These are phyloP conservation scores for Anagrus nilaparvatae DNA, from an alignment of 1,140 invertebrate species.

Conservation along the genomic window DNA sequence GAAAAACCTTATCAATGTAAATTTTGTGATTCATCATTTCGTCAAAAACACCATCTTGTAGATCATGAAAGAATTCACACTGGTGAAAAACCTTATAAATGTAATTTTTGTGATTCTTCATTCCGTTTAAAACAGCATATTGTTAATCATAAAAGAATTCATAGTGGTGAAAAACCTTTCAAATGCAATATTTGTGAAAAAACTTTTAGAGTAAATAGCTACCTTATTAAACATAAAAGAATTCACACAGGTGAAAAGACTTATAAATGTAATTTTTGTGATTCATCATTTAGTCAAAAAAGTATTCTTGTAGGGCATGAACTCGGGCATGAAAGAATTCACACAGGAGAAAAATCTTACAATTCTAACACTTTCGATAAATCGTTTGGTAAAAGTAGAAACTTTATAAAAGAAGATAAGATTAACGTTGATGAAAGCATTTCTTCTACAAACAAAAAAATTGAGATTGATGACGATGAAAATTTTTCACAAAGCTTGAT, in stretches of 20 bases:
- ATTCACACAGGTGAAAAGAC: slow-evolving; percentile 64
- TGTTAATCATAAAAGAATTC: slow-evolving; percentile 74
- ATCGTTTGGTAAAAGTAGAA: too few species aligned
- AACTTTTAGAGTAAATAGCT: slow-evolving; percentile 47
- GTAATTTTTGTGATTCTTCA: slow-evolving; percentile 29
- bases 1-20: slow-evolving; percentile 70
- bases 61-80: slow-evolving; percentile 28
- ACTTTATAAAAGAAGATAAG: too few species aligned
- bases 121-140: slow-evolving; percentile 43
- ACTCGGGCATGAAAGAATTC: slow-evolving; percentile 13
- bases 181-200: slow-evolving; percentile 45
- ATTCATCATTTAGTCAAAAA: slow-evolving; percentile 50
- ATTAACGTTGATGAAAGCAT: too few species aligned
- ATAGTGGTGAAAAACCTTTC: slow-evolving; percentile 43
- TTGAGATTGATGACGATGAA: too few species aligned
- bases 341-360: slow-evolving; percentile 13
- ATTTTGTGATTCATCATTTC: slow-evolving; percentile 48
- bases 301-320: slow-evolving; percentile 12
- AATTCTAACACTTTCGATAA: slow-evolving; percentile 9
- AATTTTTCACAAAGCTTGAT: too few species aligned
- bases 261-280: slow-evolving; percentile 61
- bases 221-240: slow-evolving; percentile 41
- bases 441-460: too few species aligned
- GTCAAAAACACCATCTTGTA: slow-evolving; percentile 27
- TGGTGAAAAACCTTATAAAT: slow-evolving; percentile 39